These are phyloP conservation scores for Zaprionus inermis DNA, from an alignment of 1,140 invertebrate species.

Conservation along the genomic window DNA sequence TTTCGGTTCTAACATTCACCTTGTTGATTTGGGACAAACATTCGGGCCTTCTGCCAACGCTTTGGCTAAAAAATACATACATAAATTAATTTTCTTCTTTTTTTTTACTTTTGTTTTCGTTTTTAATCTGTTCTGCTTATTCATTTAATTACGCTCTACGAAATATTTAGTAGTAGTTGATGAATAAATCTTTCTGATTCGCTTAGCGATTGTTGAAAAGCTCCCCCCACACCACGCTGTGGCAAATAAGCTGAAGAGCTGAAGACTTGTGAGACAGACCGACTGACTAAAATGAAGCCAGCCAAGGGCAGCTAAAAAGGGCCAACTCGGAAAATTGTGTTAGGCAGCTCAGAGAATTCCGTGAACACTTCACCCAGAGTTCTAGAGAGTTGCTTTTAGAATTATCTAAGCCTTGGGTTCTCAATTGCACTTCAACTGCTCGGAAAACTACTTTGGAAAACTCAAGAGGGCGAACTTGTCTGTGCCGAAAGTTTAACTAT, in stretches of 20 bases:
- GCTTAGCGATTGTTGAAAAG: conserved; percentile 58
- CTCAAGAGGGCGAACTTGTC: conserved; percentile 6
- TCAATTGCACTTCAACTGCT: conserved; percentile 59
- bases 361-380: conserved; percentile 21
- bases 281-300: not conserved
- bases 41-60: not conserved
- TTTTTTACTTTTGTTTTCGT: not conserved
- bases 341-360: conserved; percentile 39
- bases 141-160: conserved; percentile 16
- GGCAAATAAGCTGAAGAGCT: conserved; percentile 25
- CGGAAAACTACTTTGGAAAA: conserved; percentile 20
- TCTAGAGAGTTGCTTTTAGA: conserved; percentile 17
- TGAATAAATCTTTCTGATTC: conserved; percentile 7
- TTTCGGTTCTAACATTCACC: conserved; percentile 4
- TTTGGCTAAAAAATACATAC: conserved; percentile 11
- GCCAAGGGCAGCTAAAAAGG: not conserved
- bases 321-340: conserved; percentile 32
- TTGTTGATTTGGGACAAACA: not conserved
- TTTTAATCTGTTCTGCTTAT: conserved; percentile 25
- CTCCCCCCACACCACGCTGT: conserved; percentile 27
- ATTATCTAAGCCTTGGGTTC: conserved; percentile 51
- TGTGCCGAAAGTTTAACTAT: conserved; percentile 4
- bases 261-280: not conserved
- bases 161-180: conserved; percentile 16
- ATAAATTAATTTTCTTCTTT: conserved; percentile 10